phyloP scores from a whole-genome alignment of 2,797 vertebrate genomes.

The Artibeus jamaicensis region DNA sequence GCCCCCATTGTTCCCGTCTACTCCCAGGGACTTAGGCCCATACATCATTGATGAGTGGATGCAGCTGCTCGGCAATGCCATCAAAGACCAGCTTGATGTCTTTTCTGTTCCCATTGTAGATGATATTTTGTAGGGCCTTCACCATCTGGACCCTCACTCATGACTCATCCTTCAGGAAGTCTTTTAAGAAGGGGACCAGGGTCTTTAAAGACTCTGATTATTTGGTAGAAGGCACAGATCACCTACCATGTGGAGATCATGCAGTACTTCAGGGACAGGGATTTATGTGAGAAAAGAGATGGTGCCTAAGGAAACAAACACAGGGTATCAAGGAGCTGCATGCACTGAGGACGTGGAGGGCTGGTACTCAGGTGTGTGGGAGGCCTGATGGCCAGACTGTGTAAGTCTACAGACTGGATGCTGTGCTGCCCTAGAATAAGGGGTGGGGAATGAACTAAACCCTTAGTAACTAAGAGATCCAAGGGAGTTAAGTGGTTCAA shows the following conservation, averaged over 20 bases:
- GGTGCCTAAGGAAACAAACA: neutral
- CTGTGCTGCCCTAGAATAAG: too few relatives aligned
- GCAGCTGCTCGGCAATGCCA: conserved; percentile 5
- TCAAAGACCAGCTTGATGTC: conserved; percentile 12
- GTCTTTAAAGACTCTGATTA: neutral
- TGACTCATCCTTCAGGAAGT: neutral
- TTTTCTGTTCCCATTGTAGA: neutral
- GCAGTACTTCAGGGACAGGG: neutral
- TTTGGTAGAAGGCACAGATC: neutral
- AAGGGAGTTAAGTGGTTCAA: too few relatives aligned
- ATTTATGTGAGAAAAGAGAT: neutral
- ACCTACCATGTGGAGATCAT: neutral
- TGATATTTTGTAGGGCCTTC: conserved; percentile 42
- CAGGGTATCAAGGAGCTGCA: neutral
- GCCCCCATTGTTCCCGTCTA: neutral
- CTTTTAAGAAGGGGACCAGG: neutral
- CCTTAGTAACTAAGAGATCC: too few relatives aligned
- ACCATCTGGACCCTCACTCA: conserved; percentile 29
- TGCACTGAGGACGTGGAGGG: too few relatives aligned
- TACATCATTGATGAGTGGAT: conserved; percentile 44
- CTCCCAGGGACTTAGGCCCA: neutral
- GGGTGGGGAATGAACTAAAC: too few relatives aligned
- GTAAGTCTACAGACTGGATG: too few relatives aligned
- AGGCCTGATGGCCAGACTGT: too few relatives aligned
- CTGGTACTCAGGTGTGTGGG: too few relatives aligned